Percentiles rank a stretch among this genome's conserved stretches.
phyloP scores from a whole-genome alignment of 2,113 vertebrate species.

The Holacanthus passer region DNA sequence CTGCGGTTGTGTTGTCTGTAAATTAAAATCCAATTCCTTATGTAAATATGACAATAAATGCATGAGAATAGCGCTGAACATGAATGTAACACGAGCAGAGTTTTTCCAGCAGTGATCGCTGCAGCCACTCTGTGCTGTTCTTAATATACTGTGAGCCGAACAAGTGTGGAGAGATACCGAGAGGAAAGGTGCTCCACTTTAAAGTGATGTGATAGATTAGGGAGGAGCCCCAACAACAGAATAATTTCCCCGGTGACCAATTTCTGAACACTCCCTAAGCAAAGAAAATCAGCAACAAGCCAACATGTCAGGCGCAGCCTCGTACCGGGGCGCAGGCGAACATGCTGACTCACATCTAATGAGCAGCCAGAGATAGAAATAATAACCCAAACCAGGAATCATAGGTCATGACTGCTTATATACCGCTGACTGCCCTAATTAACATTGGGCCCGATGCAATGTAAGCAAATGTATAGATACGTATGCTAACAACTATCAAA shows the following conservation, averaged over 20 bases:
- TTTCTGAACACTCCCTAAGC: conserved; percentile 81
- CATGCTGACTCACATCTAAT: conserved; percentile 84
- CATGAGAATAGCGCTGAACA: conserved; percentile 17
- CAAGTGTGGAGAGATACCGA: conserved; percentile 50
- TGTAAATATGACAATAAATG: conserved; percentile 11
- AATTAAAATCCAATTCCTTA: neutral
- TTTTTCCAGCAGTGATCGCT: conserved; percentile 31
- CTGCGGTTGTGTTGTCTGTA: neutral
- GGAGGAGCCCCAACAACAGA: conserved; percentile 76
- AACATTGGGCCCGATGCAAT: conserved; percentile 70
- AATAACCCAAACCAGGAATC: conserved; percentile 78
- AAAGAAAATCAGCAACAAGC: conserved; percentile 82
- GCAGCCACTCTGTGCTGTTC: conserved; percentile 26
- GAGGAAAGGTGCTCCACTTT: conserved; percentile 81
- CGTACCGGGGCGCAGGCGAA: conserved; percentile 59
- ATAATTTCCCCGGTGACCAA: conserved; percentile 87
- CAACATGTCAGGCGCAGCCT: conserved; percentile 70
- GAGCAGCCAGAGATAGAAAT: conserved; percentile 82
- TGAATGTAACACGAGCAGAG: neutral
- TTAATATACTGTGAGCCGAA: conserved; percentile 61
- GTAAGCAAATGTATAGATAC: conserved; percentile 53
- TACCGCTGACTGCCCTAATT: conserved; percentile 81
- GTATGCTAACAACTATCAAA: conserved; percentile 62
- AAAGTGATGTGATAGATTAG: conserved; percentile 85
- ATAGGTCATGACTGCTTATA: conserved; percentile 80